Conservation (phyloP, 1,140 invertebrate species). For the Arion vulgaris region DNA sequence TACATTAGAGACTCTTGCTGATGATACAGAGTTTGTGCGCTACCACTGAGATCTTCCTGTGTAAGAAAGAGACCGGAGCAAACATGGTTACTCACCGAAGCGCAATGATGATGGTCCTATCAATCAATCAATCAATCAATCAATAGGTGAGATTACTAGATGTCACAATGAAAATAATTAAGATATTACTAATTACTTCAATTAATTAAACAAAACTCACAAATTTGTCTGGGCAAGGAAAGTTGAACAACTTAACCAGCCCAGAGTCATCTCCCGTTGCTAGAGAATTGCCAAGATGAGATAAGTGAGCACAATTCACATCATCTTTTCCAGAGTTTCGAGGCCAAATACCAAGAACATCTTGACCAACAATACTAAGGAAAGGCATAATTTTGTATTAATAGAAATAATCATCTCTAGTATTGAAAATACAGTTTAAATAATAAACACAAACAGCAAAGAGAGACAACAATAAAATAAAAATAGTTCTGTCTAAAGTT, state of each 20-base stretch:
- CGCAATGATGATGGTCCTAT: too few relatives aligned
- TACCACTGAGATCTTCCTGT: too few relatives aligned
- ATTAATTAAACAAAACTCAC: slow-evolving; percentile 58
- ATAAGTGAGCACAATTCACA: slow-evolving; percentile 71
- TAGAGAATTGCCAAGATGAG: slow-evolving; percentile 67
- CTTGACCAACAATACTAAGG: slow-evolving; percentile 67
- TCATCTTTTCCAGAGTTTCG: slow-evolving; percentile 64
- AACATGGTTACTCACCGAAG: too few relatives aligned
- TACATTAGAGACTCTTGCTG: too few relatives aligned
- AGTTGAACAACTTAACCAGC: slow-evolving; percentile 71
- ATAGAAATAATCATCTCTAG: background rate
- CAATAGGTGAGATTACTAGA: too few relatives aligned
- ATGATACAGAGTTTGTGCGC: too few relatives aligned
- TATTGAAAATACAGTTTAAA: too few relatives aligned
- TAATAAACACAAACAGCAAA: too few relatives aligned
- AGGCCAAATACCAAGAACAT: slow-evolving; percentile 73
- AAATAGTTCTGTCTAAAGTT: background rate
- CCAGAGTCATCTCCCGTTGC: slow-evolving; percentile 73
- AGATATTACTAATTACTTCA: too few relatives aligned
- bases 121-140: too few relatives aligned
- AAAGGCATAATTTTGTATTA: background rate
- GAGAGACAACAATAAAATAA: background rate
- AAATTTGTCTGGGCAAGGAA: slow-evolving; percentile 69
- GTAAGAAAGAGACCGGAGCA: too few relatives aligned
- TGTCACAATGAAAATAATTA: too few relatives aligned